Evolutionary conservation across 35 echinoderm and acorn worm species (phyloP).

Genomic region (Amphiura filiformis): DNA sequence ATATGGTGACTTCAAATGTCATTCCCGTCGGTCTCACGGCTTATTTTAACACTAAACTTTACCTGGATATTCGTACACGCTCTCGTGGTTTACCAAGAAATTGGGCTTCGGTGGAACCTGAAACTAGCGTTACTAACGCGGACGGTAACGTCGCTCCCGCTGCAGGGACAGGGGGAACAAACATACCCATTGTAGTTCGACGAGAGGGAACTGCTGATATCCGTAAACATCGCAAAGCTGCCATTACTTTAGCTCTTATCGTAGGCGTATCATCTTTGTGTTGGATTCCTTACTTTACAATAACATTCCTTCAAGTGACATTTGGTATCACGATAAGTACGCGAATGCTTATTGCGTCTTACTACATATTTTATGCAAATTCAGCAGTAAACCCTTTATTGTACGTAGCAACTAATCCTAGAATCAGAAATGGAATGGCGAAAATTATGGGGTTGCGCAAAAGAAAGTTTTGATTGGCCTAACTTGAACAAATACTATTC

Average conservation of each 20-base stretch:
- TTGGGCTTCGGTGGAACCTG: not conserved
- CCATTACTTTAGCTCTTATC: slow-evolving; percentile 34
- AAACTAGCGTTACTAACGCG: not conserved
- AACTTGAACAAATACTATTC: no score
- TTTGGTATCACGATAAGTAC: not conserved
- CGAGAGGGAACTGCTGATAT: not conserved
- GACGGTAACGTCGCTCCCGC: not conserved
- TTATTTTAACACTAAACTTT: not conserved
- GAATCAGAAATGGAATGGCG: slow-evolving; percentile 21
- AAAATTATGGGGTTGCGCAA: slow-evolving; percentile 9
- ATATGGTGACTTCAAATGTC: not conserved
- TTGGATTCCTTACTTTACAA: slow-evolving; percentile 36
- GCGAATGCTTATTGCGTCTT: not conserved
- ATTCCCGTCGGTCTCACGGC: not conserved
- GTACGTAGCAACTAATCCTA: slow-evolving; percentile 39
- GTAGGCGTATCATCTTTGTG: slow-evolving; percentile 28
- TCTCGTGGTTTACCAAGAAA: not conserved
- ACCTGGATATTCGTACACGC: not conserved
- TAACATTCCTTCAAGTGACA: not conserved
- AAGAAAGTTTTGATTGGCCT: no score
- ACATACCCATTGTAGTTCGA: no score
- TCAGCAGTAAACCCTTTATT: slow-evolving; percentile 39
- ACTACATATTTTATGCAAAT: slow-evolving; percentile 38
- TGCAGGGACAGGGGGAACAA: not conserved
- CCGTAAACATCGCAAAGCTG: slow-evolving; percentile 32